Evolutionary conservation across 2,113 vertebrate species (phyloP), one percentile per base, ranked within the genome.

Genomic region (Chaetura pelagica): DNA sequence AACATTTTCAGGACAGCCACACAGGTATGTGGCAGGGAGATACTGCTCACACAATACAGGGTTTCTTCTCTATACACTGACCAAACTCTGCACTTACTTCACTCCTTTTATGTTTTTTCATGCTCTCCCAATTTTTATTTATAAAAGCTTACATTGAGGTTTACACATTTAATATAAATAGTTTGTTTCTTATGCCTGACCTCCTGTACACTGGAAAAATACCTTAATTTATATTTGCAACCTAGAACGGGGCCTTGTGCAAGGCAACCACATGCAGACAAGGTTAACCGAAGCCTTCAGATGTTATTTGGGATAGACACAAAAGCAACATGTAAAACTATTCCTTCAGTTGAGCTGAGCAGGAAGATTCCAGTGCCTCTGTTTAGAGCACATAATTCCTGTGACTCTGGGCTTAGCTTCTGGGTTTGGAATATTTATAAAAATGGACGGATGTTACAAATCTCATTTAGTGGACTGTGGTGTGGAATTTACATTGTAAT

Each of bases 361-460:
- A 72, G 35, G 7, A 66, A 59, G 42, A 71, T 74, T 66, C 40
- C n/a, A 59, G 40, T 54, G 73, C 16, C 38, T 64, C 55, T 68
- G 40, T 75, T 93, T 63, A 71, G 34, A 83, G 29, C 21, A 72
- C 24, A 46, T 77, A 5, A 48, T 93, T 94, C 78, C 54, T 4
- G 5, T 4, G 6, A 76, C 32, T 68, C 63, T 24, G 20, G 51
- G 64, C 68, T 62, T 52, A 75, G 76, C 55, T 76, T 84, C 42
- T 62, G 40, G 6, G 29, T 73, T 91, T 84, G 34, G 27, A 94
- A 30, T 93, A 95, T 90, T 95, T 95, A 77, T 52, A 66, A 82
- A 80, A 83, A 29, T 42, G 84, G 68, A 74, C 4, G 5, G 52
- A 63, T 91, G 10, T 58, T 68, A 72, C 69, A 90, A 94, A 92